Conservation (phyloP, 2,888 invertebrate genomes). For the Pristionchus arcanus region DNA sequence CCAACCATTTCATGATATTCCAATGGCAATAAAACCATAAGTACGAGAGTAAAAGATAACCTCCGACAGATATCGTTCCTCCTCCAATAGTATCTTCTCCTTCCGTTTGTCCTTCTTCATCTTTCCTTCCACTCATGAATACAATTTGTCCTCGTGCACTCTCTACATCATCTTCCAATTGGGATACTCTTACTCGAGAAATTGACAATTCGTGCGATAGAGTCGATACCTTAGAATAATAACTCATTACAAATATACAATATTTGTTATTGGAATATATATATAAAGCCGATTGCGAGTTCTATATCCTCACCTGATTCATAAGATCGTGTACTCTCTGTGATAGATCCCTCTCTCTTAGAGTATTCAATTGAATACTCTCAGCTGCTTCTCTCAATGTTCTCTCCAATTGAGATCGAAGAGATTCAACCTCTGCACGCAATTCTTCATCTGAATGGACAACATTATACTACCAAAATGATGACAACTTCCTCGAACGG, state of each 20-base stretch:
- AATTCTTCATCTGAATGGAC: conserved; percentile 20
- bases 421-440: background rate
- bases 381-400: conserved; percentile 3
- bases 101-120: conserved; percentile 4
- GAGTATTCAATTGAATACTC: background rate
- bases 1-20: background rate
- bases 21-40: background rate
- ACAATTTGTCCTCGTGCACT: conserved; percentile 38
- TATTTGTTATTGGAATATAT: background rate
- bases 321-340: background rate
- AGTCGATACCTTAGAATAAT: background rate
- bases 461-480: background rate
- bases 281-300: background rate
- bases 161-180: conserved; percentile 55
- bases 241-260: background rate
- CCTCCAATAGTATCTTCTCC: background rate
- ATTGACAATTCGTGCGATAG: background rate
- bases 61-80: background rate
- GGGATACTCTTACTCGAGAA: background rate
- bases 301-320: background rate
- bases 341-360: conserved; percentile 26
- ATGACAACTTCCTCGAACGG: background rate
- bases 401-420: conserved; percentile 28
- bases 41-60: background rate
- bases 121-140: conserved; percentile 30